These are phyloP conservation scores for Elephantulus edwardii DNA, from an alignment of 2,113 vertebrate genomes.

Conservation along the genomic window DNA sequence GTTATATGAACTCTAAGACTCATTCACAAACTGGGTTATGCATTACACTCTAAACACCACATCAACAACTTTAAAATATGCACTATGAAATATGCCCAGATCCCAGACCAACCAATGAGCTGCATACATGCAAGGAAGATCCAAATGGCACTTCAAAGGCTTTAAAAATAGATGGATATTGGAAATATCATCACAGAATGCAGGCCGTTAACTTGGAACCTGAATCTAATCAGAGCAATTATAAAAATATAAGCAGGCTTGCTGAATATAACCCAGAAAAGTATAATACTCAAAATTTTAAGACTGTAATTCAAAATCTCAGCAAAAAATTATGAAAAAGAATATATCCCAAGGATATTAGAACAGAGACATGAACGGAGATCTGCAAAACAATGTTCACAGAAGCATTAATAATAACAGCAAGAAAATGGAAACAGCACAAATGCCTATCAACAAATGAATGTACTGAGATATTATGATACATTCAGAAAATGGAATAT, in stretches of 20 bases:
- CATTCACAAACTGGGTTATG: neutral
- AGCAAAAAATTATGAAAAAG: too few relatives aligned
- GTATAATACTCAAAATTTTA: neutral
- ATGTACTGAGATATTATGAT: too few relatives aligned
- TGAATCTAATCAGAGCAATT: neutral
- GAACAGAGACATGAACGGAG: too few relatives aligned
- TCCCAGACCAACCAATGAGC: neutral
- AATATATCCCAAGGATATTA: too few relatives aligned
- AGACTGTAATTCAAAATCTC: conserved; percentile 5
- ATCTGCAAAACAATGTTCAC: too few relatives aligned
- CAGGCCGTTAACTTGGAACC: conserved; percentile 16
- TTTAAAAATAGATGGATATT: neutral
- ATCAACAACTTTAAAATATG: neutral
- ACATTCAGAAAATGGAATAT: too few relatives aligned
- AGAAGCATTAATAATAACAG: too few relatives aligned
- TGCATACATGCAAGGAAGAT: neutral
- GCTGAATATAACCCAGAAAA: neutral
- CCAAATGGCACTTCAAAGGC: neutral
- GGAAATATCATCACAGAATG: conserved; percentile 3
- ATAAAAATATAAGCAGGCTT: neutral
- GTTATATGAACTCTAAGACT: neutral
- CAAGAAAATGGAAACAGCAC: too few relatives aligned
- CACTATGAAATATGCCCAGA: neutral
- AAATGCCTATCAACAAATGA: too few relatives aligned
- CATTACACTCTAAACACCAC: neutral